These are phyloP conservation scores for Cyprinodon brontotheroides DNA, from an alignment of 2,113 vertebrate genomes.

Conservation along the genomic window DNA sequence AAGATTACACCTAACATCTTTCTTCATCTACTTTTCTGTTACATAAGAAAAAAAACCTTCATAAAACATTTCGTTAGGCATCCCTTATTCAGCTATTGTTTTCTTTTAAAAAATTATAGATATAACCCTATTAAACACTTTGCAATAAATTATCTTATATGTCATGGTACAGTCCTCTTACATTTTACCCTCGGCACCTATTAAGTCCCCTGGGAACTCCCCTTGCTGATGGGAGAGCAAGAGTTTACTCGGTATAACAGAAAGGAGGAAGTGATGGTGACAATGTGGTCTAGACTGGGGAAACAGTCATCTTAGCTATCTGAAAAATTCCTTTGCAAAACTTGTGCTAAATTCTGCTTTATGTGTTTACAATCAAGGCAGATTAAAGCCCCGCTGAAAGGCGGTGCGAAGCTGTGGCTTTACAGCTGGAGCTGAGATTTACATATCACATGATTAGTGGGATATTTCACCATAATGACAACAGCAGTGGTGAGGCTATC, in stretches of 20 bases:
- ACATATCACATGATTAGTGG: slow-evolving; percentile 52
- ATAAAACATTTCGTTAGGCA: not conserved
- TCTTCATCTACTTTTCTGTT: slow-evolving; percentile 6
- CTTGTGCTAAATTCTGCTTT: slow-evolving; percentile 41
- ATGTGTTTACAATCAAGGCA: slow-evolving; percentile 48
- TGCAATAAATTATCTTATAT: slow-evolving; percentile 18
- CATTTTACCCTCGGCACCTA: slow-evolving; percentile 17
- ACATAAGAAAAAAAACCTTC: slow-evolving; percentile 27
- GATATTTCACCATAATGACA: slow-evolving; percentile 45
- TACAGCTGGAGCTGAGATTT: slow-evolving; percentile 45
- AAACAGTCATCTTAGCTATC: slow-evolving; percentile 38
- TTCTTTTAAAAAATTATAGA: not conserved
- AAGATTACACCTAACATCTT: not conserved
- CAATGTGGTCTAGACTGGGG: slow-evolving; percentile 29
- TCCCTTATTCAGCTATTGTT: not conserved
- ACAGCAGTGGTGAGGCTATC: slow-evolving; percentile 46
- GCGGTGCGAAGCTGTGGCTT: slow-evolving; percentile 51
- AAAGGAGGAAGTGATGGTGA: slow-evolving; percentile 46
- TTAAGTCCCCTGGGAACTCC: slow-evolving; percentile 53
- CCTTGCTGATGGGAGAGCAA: slow-evolving; percentile 33
- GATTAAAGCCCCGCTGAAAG: slow-evolving; percentile 28
- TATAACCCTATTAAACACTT: slow-evolving; percentile 16
- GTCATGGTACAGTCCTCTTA: slow-evolving; percentile 19
- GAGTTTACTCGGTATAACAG: slow-evolving; percentile 8
- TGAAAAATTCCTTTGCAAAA: slow-evolving; percentile 48